phyloP scores from a whole-genome alignment of 2,797 vertebrate genomes.

The Rhabdophis nuchalis region DNA sequence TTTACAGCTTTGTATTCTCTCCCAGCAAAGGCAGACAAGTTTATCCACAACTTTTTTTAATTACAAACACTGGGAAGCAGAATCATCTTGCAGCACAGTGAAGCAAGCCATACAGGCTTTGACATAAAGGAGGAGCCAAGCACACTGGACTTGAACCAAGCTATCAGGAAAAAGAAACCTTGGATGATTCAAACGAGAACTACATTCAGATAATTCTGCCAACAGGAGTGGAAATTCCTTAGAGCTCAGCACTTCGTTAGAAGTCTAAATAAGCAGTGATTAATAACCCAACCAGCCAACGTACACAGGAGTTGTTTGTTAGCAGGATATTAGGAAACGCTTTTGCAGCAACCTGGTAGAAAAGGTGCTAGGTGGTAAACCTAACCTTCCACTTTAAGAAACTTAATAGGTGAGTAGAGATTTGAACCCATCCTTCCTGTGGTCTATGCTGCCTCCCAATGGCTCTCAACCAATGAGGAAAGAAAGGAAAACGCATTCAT shows the following conservation, averaged over 20 bases:
- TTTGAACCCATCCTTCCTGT: background rate
- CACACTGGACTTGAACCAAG: background rate
- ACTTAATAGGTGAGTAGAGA: background rate
- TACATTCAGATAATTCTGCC: background rate
- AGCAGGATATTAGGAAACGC: background rate
- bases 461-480: background rate
- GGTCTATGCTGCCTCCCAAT: background rate
- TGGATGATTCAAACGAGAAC: background rate
- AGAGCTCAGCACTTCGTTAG: background rate
- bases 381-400: background rate
- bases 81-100: background rate
- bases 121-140: background rate
- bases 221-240: background rate
- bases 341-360: background rate
- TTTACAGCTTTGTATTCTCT: background rate
- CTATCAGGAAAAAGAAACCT: background rate
- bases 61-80: background rate
- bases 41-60: background rate
- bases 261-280: background rate
- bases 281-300: background rate
- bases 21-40: background rate
- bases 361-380: background rate
- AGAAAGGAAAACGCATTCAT: background rate
- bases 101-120: background rate
- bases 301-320: background rate